Base-by-base conservation (phyloP, 2,797 vertebrate genomes). In the Gymnothorax javanicus region DNA sequence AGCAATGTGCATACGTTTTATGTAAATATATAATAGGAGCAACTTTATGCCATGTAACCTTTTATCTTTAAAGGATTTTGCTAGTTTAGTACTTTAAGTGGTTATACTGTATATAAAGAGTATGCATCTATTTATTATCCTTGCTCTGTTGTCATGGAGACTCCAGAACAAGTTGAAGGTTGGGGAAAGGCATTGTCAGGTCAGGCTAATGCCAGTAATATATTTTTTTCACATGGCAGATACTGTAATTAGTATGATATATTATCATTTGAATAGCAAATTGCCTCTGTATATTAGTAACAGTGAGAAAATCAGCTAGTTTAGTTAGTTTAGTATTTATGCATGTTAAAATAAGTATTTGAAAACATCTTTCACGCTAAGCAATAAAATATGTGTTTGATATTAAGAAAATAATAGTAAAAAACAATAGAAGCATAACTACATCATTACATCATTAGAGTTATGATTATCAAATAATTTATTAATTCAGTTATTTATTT, bases 171-270 rank as follows among this genome's bases (percentile, higher is more conserved):
- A 86, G 56, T 84, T 84, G 59, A 11, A 82, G 94, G 94, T 95
- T 94, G 94, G 94, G 83, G 90, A 88, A 86, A 90, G 91, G 85
- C 92, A 94, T 94, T 93, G 92, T 93, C 90, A 93, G 93, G 92
- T 91, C 89, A 88, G 85, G 88, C 83, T 93, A 95, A 94, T 91
- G 89, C 91, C 88, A 93, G 91, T 92, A 93, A 95, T 95, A 93
- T 94, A 87, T 94, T 93, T 95, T 94, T 94, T 95, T 93, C 91
- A 92, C 92, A 90, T 90, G 92, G 92, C 95, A 96, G 94, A 95
- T 96, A 94, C 91, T 92, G n/a, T n/a, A n/a, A n/a, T n/a, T n/a
- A n/a, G n/a, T n/a, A n/a, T n/a, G n/a, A n/a, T n/a, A n/a, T 93
- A 94, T 95, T 95, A 91, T 88, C 90, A 95, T 95, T 94, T 93